These are phyloP conservation scores for Dipus sagitta DNA, from an alignment of 2,797 vertebrate genomes.

Conservation along the genomic window DNA sequence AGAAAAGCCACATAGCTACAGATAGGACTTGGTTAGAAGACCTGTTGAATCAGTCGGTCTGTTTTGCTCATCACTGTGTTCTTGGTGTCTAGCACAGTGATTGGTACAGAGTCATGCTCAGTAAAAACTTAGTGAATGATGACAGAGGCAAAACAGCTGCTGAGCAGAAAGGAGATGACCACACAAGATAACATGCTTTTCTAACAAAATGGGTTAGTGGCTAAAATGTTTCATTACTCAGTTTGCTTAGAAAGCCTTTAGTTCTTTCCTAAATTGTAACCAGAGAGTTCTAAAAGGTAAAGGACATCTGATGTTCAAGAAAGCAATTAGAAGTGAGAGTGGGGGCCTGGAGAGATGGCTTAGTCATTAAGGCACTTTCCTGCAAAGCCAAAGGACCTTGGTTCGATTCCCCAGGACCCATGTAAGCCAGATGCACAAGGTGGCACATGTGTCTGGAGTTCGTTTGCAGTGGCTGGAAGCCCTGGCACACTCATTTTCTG, in stretches of 20 bases:
- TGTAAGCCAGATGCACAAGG: too few species aligned
- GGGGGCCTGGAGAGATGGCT: too few species aligned
- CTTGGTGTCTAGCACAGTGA: neutral
- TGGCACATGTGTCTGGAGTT: too few species aligned
- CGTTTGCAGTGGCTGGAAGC: too few species aligned
- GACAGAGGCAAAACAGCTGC: neutral
- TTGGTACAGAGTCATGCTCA: neutral
- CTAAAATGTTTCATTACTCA: neutral
- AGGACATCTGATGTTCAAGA: neutral
- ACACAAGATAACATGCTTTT: neutral
- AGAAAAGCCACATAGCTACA: neutral
- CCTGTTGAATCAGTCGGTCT: neutral
- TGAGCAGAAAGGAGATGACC: neutral
- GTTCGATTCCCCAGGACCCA: too few species aligned
- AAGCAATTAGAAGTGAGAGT: neutral
- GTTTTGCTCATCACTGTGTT: neutral
- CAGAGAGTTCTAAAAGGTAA: constrained; percentile 39
- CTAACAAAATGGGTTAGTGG: neutral
- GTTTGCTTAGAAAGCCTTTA: constrained; percentile 27
- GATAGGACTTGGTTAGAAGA: neutral
- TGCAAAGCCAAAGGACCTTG: too few species aligned
- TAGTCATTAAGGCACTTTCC: too few species aligned
- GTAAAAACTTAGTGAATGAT: neutral
- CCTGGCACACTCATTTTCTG: too few species aligned
- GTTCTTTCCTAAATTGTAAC: constrained; percentile 8